phyloP scores from a whole-genome alignment of 1,140 invertebrate species.

The Sminthurides bifidus region DNA sequence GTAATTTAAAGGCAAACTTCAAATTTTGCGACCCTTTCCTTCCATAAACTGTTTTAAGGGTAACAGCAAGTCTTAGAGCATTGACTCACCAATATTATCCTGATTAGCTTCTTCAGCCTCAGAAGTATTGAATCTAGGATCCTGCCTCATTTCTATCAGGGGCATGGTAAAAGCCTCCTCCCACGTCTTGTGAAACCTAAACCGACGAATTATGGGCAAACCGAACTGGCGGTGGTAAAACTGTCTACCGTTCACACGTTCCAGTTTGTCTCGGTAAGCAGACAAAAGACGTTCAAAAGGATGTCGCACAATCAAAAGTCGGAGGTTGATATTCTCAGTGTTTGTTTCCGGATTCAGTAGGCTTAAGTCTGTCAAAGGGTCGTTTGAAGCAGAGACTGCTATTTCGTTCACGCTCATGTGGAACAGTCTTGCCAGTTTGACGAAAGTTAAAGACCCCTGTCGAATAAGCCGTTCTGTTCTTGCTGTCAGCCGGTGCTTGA shows the following conservation, averaged over 20 bases:
- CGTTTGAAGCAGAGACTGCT: too few relatives aligned
- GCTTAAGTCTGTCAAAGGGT: too few relatives aligned
- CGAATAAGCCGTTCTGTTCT: conserved; percentile 18
- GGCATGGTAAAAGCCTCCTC: not conserved
- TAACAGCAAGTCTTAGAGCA: too few relatives aligned
- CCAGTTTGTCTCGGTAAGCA: conserved; percentile 43
- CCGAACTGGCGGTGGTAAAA: conserved; percentile 22
- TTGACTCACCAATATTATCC: too few relatives aligned
- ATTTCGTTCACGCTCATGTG: conserved; percentile 10
- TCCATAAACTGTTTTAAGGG: too few relatives aligned
- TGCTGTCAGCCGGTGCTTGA: conserved; percentile 12
- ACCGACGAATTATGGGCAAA: conserved; percentile 11
- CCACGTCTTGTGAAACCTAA: not conserved
- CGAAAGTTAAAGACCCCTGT: conserved; percentile 19
- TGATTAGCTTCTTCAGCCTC: too few relatives aligned
- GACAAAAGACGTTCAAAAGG: conserved; percentile 43
- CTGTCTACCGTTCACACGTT: conserved; percentile 32
- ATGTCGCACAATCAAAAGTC: conserved; percentile 41
- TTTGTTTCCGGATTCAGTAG: too few relatives aligned
- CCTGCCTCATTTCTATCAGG: too few relatives aligned
- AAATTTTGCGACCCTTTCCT: too few relatives aligned
- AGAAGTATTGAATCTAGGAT: too few relatives aligned
- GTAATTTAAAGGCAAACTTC: too few relatives aligned
- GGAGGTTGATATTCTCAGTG: not conserved
- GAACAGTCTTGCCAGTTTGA: conserved; percentile 21